Evolutionary conservation across 2,797 vertebrate species (phyloP).

Genomic region (Pogonophryne albipinna): DNA sequence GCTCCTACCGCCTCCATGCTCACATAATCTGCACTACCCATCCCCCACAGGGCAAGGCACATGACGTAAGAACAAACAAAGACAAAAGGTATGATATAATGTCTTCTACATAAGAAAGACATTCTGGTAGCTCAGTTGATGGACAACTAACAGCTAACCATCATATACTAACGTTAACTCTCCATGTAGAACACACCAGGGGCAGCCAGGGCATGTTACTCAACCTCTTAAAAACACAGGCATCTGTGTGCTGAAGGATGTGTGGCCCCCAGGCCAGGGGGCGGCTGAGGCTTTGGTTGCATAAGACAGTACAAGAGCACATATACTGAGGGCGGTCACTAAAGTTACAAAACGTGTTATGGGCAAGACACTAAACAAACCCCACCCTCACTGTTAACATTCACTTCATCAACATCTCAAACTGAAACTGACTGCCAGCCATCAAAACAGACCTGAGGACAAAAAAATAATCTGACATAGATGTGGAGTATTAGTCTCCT

Average conservation of each 20-base stretch:
- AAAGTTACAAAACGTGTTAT: neutral
- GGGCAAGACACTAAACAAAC: neutral
- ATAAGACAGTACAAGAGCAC: conserved; percentile 12
- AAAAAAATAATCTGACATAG: neutral
- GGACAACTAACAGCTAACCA: neutral
- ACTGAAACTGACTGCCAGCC: neutral
- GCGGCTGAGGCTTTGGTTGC: conserved; percentile 17
- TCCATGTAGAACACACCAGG: neutral
- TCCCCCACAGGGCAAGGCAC: neutral
- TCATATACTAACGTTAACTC: neutral
- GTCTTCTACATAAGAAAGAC: neutral
- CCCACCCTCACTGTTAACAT: neutral
- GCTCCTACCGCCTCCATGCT: neutral
- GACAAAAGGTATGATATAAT: neutral
- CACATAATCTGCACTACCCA: conserved; percentile 26
- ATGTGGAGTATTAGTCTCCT: neutral
- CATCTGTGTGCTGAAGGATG: neutral
- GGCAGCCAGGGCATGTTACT: neutral
- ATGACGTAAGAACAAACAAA: conserved; percentile 28
- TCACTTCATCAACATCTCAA: neutral
- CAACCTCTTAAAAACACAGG: conserved; percentile 1
- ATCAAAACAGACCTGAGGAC: neutral
- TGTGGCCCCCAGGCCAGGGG: neutral
- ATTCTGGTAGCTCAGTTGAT: too few relatives aligned
- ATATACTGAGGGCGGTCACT: neutral